Evolutionary conservation across 2,797 vertebrate genomes (phyloP), one percentile per base, ranked within the genome.

Genomic region (Tauraco hartlaubi): DNA sequence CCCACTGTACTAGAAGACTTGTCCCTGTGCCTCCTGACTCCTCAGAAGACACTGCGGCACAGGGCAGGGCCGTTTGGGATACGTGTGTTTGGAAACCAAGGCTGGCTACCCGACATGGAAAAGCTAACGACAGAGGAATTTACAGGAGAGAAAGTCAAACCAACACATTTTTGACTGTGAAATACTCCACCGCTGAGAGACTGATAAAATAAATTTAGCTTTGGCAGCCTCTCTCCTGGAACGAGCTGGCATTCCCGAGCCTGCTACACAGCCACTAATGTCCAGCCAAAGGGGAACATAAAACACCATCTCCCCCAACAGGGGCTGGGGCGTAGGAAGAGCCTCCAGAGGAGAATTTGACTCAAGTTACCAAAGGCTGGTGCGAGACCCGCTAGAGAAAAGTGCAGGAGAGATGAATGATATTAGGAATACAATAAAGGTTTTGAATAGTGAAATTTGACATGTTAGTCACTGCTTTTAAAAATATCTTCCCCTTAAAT

Each of bases 401-500:
- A 64, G 12, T 9, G 15, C 39, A 69, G 31, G 46, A 83, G 44
- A 89, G 67, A 88, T 80, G 37, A 91, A 74, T 2, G 52, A 79
- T 88, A 93, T 3, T 12, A 71, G 76, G 73, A 63, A 66, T 8
- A 89, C 54, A 95, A 62, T 28, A 25, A 73, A 69, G 31, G 54
- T 37, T 92, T 49, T 92, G 58, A 85, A 66, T 2, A 69, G 59
- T 54, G 81, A 48, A 69, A 94, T 66, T 2, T 41, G 51, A 89
- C 61, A 29, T 35, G 49, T 54, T 81, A 72, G 35, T 67, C 41
- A 28, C 28, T 17, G 51, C 64, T 85, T 90, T 94, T 20, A 33
- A 52, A 95, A 84, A 52, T 35, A 56, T 31, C 44, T 85, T 64
- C 35, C n/a, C 41, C 20, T 80, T 89, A 76, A 85, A 92, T 86